These are phyloP conservation scores for Diachrysia chrysitis DNA, from an alignment of 2,888 invertebrate species.

Conservation along the genomic window DNA sequence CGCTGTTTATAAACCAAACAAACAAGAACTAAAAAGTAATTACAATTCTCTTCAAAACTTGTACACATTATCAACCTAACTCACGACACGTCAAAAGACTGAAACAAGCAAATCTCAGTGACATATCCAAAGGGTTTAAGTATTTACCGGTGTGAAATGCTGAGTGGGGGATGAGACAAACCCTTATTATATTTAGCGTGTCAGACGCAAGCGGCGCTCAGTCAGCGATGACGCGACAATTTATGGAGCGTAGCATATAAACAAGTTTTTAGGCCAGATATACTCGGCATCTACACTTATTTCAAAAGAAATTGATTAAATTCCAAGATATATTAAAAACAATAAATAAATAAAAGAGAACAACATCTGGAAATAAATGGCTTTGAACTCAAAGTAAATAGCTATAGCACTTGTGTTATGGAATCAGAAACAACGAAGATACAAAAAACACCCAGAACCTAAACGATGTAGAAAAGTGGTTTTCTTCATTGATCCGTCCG, in stretches of 20 bases:
- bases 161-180: slow-evolving; percentile 54
- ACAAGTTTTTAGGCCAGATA: slow-evolving; percentile 33
- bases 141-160: slow-evolving; percentile 50
- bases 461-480: no score
- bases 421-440: no score
- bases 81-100: slow-evolving; percentile 19
- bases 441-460: no score
- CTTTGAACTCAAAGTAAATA: no score
- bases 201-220: slow-evolving; percentile 45
- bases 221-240: slow-evolving; percentile 43
- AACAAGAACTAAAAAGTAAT: neutral
- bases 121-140: slow-evolving; percentile 40
- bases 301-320: neutral
- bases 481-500: no score
- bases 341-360: no score
- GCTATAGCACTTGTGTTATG: no score
- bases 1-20: neutral
- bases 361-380: no score
- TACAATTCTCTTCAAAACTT: neutral
- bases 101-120: slow-evolving; percentile 33
- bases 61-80: slow-evolving; percentile 15
- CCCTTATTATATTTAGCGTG: slow-evolving; percentile 51
- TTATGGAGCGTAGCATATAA: slow-evolving; percentile 40
- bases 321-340: no score
- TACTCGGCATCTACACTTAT: slow-evolving; percentile 22